Conservation (phyloP, 2,113 vertebrate genomes). For the Kryptolebias marmoratus region DNA sequence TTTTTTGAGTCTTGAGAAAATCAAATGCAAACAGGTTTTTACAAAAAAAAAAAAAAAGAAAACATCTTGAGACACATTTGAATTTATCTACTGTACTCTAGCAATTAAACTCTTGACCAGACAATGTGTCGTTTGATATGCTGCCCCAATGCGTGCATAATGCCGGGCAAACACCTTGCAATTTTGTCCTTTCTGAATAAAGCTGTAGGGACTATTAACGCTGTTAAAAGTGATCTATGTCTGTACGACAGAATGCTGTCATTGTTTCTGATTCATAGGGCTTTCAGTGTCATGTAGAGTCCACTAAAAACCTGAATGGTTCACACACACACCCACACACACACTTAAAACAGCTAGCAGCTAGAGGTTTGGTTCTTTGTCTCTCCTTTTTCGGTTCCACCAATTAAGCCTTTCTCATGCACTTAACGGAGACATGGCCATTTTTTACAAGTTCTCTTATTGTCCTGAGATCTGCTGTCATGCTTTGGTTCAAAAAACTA, state of each 20-base stretch:
- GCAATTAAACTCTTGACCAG: background rate
- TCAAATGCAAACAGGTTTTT: background rate
- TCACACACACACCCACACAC: background rate
- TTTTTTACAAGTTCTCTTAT: too few relatives aligned
- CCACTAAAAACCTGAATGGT: background rate
- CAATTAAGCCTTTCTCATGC: constrained; percentile 11
- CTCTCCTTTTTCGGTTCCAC: constrained; percentile 37
- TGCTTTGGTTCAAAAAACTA: background rate
- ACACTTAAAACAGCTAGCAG: constrained; percentile 37
- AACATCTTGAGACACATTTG: background rate
- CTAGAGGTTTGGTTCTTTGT: constrained; percentile 40
- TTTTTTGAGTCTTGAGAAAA: background rate
- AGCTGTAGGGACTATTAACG: background rate
- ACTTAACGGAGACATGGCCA: background rate
- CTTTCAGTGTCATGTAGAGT: background rate
- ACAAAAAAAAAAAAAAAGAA: background rate
- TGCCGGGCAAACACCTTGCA: background rate
- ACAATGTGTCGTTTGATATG: background rate
- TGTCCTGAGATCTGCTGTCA: too few relatives aligned
- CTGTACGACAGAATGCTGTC: background rate
- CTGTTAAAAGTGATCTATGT: background rate
- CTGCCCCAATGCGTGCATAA: too few relatives aligned
- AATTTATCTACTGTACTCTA: background rate
- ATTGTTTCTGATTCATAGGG: background rate
- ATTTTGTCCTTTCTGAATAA: background rate